These are phyloP conservation scores for Antheraea assamensis DNA, from an alignment of 2,888 invertebrate species.

Conservation along the genomic window DNA sequence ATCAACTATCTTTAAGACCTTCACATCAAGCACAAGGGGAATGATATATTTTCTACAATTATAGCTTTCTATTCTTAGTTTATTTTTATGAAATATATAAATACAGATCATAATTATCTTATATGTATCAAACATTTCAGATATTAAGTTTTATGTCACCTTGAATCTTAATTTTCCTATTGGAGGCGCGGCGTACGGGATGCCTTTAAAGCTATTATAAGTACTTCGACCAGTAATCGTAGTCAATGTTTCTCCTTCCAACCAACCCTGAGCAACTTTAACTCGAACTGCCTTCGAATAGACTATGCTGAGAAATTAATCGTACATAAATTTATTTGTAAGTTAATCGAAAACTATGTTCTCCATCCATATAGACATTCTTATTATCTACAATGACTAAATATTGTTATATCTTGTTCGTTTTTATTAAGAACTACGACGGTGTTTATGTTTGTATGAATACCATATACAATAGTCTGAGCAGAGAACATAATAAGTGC, in stretches of 20 bases:
- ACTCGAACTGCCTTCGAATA: conserved; percentile 36
- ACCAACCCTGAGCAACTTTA: conserved; percentile 44
- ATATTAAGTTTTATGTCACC: too few relatives aligned
- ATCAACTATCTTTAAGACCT: not conserved
- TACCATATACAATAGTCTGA: too few relatives aligned
- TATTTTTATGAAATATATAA: too few relatives aligned
- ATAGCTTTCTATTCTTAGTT: not conserved
- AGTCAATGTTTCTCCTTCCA: conserved; percentile 43
- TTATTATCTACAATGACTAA: not conserved
- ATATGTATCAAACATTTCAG: too few relatives aligned
- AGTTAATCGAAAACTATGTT: too few relatives aligned
- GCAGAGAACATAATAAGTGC: too few relatives aligned
- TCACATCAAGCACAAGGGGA: not conserved
- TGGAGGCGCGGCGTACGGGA: conserved; percentile 78
- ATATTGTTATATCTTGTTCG: not conserved
- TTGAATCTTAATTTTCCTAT: conserved; percentile 71
- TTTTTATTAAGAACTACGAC: not conserved
- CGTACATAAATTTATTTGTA: too few relatives aligned
- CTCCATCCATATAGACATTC: not conserved
- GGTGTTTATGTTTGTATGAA: not conserved
- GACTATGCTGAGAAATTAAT: not conserved
- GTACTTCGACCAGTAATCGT: conserved; percentile 34
- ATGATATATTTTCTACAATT: not conserved
- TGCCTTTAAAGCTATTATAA: conserved; percentile 62
- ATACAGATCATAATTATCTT: too few relatives aligned